These are phyloP conservation scores for Allygus modestus DNA, from an alignment of 2,888 invertebrate species.

Conservation along the genomic window DNA sequence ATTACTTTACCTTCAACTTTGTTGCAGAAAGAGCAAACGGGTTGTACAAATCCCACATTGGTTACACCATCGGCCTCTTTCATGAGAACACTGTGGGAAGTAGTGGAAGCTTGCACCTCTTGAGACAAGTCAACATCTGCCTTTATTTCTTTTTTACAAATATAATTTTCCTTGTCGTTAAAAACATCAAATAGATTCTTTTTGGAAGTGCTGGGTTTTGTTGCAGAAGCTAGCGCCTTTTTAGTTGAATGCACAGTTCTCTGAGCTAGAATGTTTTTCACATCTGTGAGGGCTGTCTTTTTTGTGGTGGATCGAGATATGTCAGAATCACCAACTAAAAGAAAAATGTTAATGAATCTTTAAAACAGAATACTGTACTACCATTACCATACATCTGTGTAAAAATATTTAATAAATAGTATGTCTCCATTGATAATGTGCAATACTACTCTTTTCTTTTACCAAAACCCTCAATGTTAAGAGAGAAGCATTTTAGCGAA, in stretches of 20 bases:
- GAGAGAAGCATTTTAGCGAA: no score
- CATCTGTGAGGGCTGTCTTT: constrained; percentile 6
- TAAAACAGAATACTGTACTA: no score
- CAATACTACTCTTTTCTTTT: no score
- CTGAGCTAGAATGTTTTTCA: constrained; percentile 5
- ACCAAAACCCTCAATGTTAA: no score
- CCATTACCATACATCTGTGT: no score
- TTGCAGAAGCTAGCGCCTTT: not conserved
- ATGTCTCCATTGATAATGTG: no score
- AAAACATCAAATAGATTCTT: no score
- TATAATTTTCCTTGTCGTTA: no score
- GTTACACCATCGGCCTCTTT: not conserved
- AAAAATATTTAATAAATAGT: no score
- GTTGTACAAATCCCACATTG: not conserved
- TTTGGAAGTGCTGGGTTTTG: not conserved
- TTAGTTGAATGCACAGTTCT: not conserved
- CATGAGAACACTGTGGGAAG: no score
- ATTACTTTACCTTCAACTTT: not conserved
- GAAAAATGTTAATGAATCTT: no score
- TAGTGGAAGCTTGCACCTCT: no score
- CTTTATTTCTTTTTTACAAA: not conserved
- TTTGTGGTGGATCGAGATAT: not conserved
- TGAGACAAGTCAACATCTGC: not conserved
- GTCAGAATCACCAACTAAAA: constrained; percentile 1
- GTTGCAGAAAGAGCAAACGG: not conserved